These are phyloP conservation scores for Nemotelus nigrinus DNA, from an alignment of 2,888 invertebrate genomes.

Conservation along the genomic window DNA sequence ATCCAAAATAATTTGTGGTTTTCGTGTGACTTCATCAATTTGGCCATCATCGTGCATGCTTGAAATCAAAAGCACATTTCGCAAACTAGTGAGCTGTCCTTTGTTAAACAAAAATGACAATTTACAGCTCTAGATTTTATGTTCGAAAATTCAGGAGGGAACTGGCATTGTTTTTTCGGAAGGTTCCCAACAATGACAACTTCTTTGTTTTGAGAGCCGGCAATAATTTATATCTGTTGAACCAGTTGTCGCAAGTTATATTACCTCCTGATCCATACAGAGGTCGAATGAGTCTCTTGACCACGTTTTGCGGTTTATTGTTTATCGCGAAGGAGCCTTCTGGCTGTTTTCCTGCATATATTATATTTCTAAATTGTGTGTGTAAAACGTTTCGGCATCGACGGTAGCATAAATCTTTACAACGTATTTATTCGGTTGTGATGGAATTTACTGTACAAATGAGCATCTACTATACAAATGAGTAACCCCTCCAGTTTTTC, in stretches of 20 bases:
- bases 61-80: constrained; percentile 7
- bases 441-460: constrained; percentile 57
- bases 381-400: constrained; percentile 45
- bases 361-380: constrained; percentile 53
- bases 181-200: constrained; percentile 12
- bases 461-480: constrained; percentile 52
- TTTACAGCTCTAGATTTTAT: constrained; percentile 1
- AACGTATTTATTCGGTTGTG: constrained; percentile 51
- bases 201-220: not conserved
- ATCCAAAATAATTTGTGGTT: constrained; percentile 16
- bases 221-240: not conserved
- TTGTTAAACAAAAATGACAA: not conserved
- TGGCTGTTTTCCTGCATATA: constrained; percentile 55
- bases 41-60: constrained; percentile 25
- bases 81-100: not conserved
- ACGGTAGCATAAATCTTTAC: constrained; percentile 55
- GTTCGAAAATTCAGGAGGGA: too few species aligned
- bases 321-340: constrained; percentile 51
- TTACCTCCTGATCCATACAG: constrained; percentile 53
- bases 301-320: constrained; percentile 50
- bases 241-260: constrained; percentile 49
- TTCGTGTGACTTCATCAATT: constrained; percentile 7
- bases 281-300: constrained; percentile 48
- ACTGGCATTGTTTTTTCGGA: not conserved
- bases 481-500: constrained; percentile 55